Base-by-base conservation (phyloP, 2,113 vertebrate species). In the Prionailurus viverrinus region DNA sequence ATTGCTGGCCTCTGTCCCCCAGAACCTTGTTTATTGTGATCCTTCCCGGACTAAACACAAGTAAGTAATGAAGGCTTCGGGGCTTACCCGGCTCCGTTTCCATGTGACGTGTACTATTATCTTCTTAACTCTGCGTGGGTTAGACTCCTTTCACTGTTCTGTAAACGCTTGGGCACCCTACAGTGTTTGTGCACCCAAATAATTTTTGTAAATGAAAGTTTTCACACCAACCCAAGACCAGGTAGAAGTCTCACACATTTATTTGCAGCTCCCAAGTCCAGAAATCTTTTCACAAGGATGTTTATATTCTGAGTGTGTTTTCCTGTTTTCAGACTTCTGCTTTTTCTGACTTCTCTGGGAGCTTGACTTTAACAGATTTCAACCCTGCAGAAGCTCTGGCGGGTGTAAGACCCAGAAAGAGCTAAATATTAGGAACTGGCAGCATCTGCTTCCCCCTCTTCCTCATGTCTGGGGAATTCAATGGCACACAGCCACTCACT, bases 21-120 rank as follows among this genome's bases (percentile, higher is more conserved):
- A 1, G 63, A 89, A 31, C 71, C 39, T 53, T 74, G 92, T 92
- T 91, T 95, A 39, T n/a, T 78, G 53, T 79, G 31, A 82, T 93
- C 83, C 87, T 74, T 16, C 73, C 90, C 0, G 13, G 25, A 58
- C 15, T 63, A 82, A 61, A 96, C 83, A 83, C 73, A 94, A 41
- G 48, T 71, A 45, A 78, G 7, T 45, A 51, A n/a, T 1, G 45
- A 96, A 29, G 66, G 18, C 78, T 66, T 71, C 48, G 3, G 79
- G 68, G 58, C 48, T 80, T 29, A 7, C 80, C 55, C 8, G 3
- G 61, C 36, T 65, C 27, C 7, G 15, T 61, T 80, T 74, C 89
- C 2, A 13, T 4, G 33, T 85, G 39, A 51, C 36, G 23, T 23
- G n/a, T 3, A 23, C 19, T 29, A 16, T 25, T 16, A 25, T 63